Conservation (phyloP, 2,888 invertebrate species). For the Eristalinus sepulchralis region DNA sequence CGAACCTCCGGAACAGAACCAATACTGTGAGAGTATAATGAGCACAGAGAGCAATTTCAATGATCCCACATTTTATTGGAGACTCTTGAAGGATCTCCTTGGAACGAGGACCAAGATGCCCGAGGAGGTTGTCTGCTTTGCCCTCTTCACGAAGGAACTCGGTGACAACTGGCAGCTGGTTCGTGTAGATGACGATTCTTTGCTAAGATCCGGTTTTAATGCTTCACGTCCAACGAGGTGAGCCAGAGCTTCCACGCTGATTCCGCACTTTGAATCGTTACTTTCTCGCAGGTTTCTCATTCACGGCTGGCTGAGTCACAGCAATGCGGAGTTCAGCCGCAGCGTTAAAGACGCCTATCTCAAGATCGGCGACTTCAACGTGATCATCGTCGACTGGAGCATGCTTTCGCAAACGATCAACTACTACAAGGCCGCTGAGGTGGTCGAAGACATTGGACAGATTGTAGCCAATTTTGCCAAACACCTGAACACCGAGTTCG, state of each 20-base stretch:
- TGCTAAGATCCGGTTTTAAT: slow-evolving; percentile 76
- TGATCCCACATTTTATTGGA: not conserved
- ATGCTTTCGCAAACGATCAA: slow-evolving; percentile 77
- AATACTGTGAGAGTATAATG: not conserved
- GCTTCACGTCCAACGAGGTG: slow-evolving; percentile 78
- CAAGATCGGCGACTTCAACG: slow-evolving; percentile 77
- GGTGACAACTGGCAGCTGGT: slow-evolving; percentile 77
- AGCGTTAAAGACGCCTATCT: slow-evolving; percentile 78
- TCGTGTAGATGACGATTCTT: slow-evolving; percentile 73
- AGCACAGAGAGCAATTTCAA: not conserved
- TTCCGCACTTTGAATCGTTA: not conserved
- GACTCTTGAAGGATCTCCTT: not conserved
- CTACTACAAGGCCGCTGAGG: slow-evolving; percentile 77
- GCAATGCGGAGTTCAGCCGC: slow-evolving; percentile 77
- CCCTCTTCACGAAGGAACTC: slow-evolving; percentile 77
- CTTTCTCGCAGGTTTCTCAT: slow-evolving; percentile 77
- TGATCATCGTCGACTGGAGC: slow-evolving; percentile 80
- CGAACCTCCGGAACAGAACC: not conserved
- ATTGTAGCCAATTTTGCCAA: slow-evolving; percentile 77
- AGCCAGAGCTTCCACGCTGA: not conserved
- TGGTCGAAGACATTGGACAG: slow-evolving; percentile 77
- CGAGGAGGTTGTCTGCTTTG: slow-evolving; percentile 72
- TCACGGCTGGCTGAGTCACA: slow-evolving; percentile 80
- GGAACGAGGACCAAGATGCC: not conserved
- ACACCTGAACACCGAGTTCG: slow-evolving; percentile 75